A percentile compares a stretch with the other conserved stretches of the same genome.
phyloP scores from a whole-genome alignment of 2,113 vertebrate species.

The Heterotilapia buettikoferi region DNA sequence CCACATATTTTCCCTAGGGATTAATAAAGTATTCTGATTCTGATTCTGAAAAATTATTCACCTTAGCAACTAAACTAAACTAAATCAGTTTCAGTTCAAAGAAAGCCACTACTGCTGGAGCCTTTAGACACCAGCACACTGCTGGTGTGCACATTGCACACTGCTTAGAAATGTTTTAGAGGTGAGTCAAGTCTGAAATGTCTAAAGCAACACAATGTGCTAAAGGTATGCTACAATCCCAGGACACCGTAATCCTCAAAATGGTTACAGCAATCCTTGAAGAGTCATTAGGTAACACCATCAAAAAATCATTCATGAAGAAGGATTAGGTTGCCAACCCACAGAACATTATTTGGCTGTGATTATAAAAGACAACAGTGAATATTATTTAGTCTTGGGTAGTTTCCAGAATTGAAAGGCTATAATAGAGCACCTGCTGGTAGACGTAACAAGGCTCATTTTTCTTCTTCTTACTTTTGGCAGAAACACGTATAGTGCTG shows the following conservation, averaged over 20 bases:
- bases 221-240: background rate
- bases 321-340: background rate
- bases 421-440: background rate
- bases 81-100: background rate
- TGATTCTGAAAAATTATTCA: background rate
- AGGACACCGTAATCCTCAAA: background rate
- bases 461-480: background rate
- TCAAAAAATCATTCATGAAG: background rate
- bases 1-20: background rate
- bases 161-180: background rate
- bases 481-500: background rate
- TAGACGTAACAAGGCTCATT: background rate
- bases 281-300: background rate
- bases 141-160: background rate
- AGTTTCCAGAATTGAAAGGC: background rate
- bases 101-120: background rate
- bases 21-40: background rate
- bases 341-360: background rate
- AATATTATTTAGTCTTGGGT: background rate
- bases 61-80: background rate
- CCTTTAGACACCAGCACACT: background rate
- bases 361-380: background rate
- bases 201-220: background rate
- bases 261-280: background rate
- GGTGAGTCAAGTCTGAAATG: background rate